Conservation (phyloP, 2,797 vertebrate genomes). For the Eurystomus glaucurus region DNA sequence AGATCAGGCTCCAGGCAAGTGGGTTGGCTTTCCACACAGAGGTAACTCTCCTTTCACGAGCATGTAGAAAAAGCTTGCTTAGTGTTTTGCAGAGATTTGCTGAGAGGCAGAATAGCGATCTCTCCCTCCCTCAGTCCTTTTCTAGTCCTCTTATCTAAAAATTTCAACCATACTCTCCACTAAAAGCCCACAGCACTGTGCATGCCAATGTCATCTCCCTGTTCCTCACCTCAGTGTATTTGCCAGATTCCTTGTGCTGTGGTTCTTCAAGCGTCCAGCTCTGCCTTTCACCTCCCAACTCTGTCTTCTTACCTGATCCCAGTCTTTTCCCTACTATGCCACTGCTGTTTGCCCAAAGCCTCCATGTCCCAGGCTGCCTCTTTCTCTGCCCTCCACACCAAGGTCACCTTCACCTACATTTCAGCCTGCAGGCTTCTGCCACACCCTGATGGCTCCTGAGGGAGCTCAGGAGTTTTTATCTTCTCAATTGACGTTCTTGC, state of each 20-base stretch:
- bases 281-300: not conserved
- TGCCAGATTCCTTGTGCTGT: not conserved
- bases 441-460: not conserved
- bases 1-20: not conserved
- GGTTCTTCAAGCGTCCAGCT: not conserved
- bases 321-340: not conserved
- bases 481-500: not conserved
- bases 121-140: not conserved
- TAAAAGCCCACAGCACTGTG: not conserved
- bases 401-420: conserved; percentile 20
- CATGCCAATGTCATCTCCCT: accelerated
- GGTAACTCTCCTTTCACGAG: accelerated
- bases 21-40: not conserved
- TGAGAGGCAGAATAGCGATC: not conserved
- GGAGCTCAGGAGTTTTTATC: not conserved
- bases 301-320: not conserved
- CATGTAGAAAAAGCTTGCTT: not conserved
- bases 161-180: not conserved
- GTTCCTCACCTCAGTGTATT: not conserved
- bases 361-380: not conserved
- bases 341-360: not conserved
- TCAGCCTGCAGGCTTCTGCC: not conserved
- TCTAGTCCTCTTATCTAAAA: not conserved
- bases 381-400: not conserved
- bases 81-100: not conserved